Conservation (phyloP, 1,140 invertebrate species). For the Bombus soroeensis region DNA sequence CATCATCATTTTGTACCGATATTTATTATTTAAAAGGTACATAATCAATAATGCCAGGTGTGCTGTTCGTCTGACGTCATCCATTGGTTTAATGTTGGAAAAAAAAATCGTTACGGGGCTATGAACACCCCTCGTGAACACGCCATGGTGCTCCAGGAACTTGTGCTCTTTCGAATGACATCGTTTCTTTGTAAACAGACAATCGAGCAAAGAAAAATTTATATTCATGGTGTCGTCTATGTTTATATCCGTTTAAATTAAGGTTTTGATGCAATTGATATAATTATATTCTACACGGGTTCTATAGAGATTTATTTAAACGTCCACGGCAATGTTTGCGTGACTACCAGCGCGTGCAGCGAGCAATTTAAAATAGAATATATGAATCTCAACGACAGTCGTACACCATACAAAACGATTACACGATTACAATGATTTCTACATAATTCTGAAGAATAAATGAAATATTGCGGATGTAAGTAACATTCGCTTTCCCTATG, state of each 20-base stretch:
- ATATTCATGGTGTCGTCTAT: not conserved
- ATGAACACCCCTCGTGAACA: slow-evolving; percentile 57
- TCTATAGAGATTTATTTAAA: not conserved
- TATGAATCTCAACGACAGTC: not conserved
- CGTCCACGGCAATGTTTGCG: not conserved
- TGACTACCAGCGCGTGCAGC: not conserved
- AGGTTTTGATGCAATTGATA: no score
- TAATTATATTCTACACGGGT: not conserved
- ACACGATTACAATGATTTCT: not conserved
- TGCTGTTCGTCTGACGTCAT: slow-evolving; percentile 66
- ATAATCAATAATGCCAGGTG: slow-evolving; percentile 71
- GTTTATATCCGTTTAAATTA: not conserved
- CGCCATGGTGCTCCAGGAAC: slow-evolving; percentile 25
- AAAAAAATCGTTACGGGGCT: slow-evolving; percentile 61
- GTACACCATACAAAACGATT: not conserved
- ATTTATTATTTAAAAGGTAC: slow-evolving; percentile 43
- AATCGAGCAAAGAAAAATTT: slow-evolving; percentile 30
- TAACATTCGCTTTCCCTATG: not conserved
- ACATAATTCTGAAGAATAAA: not conserved
- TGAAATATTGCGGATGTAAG: not conserved
- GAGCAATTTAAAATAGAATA: not conserved
- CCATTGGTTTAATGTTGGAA: slow-evolving; percentile 61
- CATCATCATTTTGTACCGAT: not conserved
- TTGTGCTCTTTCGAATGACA: slow-evolving; percentile 25
- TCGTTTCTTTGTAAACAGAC: slow-evolving; percentile 36